These are phyloP conservation scores for Acleris holmiana DNA, from an alignment of 2,888 invertebrate species.

Conservation along the genomic window DNA sequence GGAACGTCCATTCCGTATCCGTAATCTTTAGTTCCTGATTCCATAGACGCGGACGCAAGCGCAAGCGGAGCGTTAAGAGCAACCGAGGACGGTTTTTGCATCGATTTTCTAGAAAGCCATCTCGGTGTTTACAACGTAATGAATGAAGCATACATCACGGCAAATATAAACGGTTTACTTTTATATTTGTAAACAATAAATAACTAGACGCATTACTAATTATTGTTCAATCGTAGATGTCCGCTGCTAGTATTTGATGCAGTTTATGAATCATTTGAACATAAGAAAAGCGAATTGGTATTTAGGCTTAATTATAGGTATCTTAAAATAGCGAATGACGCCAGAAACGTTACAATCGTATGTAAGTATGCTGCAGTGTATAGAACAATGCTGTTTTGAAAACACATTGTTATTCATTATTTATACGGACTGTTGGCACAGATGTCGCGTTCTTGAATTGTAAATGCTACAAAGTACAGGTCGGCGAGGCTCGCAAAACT, in stretches of 20 bases:
- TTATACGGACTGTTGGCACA: conserved; percentile 39
- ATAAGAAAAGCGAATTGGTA: too few relatives aligned
- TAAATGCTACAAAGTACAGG: conserved; percentile 2
- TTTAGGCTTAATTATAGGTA: not conserved
- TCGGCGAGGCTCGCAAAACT: conserved; percentile 8
- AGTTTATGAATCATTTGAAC: too few relatives aligned
- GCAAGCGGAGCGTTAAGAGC: conserved; percentile 33
- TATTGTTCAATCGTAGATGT: too few relatives aligned
- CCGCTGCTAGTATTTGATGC: too few relatives aligned
- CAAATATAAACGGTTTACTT: not conserved
- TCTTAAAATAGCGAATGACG: conserved; percentile 1
- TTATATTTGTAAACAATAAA: too few relatives aligned
- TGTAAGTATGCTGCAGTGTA: conserved; percentile 3
- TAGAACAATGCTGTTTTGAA: conserved; percentile 34
- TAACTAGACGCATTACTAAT: too few relatives aligned
- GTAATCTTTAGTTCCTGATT: conserved; percentile 37
- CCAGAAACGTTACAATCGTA: conserved; percentile 17
- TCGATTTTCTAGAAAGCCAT: conserved; percentile 23
- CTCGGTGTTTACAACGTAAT: not conserved
- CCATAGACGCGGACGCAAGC: conserved; percentile 27
- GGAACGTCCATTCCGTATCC: conserved; percentile 39
- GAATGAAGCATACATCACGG: not conserved
- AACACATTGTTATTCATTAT: conserved; percentile 43
- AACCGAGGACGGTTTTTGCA: conserved; percentile 27
- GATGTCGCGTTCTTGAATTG: conserved; percentile 39